Evolutionary conservation across 2,113 vertebrate species (phyloP), one percentile per base, ranked within the genome.

Genomic region (Heteronetta atricapilla): DNA sequence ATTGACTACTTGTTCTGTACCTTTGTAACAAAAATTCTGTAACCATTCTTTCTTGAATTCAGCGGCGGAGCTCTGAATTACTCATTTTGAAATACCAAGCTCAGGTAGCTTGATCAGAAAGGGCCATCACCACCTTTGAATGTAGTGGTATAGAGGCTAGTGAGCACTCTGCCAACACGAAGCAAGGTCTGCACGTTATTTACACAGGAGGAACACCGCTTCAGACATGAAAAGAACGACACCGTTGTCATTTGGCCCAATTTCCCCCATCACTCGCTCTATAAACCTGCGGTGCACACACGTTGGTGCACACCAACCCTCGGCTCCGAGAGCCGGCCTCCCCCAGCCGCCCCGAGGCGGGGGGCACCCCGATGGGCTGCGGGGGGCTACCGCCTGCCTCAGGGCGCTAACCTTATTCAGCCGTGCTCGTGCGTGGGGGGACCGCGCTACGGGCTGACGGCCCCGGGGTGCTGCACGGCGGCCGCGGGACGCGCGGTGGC

Each of bases 401-500:
- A 44, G 42, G 34, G 1, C n/a, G 17, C 25, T 19, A 26, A 36
- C 4, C 11, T 48, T 48, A 48, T 14, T 50, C 66, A 12, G 66
- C 20, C 10, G 29, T 59, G 6, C 23, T 13, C 46, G 46, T 22
- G 46, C 22, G 46, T 10, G 10, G 46, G 46, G 46, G 46, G 46
- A 48, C 21, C 46, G 46, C 46, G 46, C 20, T 22, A 20, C 20
- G 46, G 10, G 46, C 46, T 48, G 46, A 26, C 44, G 36, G 76
- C 7, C 33, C 25, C 15, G 25, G 38, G 20, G 50, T 38, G 38
- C 20, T 88, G 86, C 73, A 52, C 2, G 63, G 78, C 94, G n/a
- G 29, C 34, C 13, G 64, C 22, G 50, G 73, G 40, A 44, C 98
- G 90, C 98, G 79, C 70, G 97, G 97, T 95, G 98, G 97, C 98